Percentiles rank a stretch among this genome's conserved stretches.
These are phyloP conservation scores for Heliconius himera DNA, from an alignment of 1,140 invertebrate species.

Conservation along the genomic window DNA sequence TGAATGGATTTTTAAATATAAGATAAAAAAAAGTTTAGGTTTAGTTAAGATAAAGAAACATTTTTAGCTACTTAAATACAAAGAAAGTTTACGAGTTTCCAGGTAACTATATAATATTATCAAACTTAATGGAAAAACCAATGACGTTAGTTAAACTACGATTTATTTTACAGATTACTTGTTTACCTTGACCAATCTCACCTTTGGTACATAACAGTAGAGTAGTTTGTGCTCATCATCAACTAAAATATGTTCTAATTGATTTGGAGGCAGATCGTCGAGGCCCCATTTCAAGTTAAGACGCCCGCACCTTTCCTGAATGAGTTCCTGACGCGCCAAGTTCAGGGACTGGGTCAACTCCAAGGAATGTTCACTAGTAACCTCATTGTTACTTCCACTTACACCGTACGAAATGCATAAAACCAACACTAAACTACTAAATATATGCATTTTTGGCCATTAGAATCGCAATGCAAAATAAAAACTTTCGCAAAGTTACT, in stretches of 20 bases:
- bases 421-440: slow-evolving; percentile 56
- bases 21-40: no score
- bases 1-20: no score
- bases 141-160: slow-evolving; percentile 34
- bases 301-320: slow-evolving; percentile 85
- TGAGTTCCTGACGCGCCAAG: slow-evolving; percentile 85
- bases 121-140: slow-evolving; percentile 27
- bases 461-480: slow-evolving; percentile 55
- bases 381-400: slow-evolving; percentile 56
- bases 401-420: slow-evolving; percentile 58
- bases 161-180: slow-evolving; percentile 34
- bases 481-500: slow-evolving; percentile 60
- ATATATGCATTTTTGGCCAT: slow-evolving; percentile 66
- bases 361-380: slow-evolving; percentile 75
- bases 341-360: slow-evolving; percentile 84
- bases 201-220: slow-evolving; percentile 97
- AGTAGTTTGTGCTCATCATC: slow-evolving; percentile 91
- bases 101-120: background rate
- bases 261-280: slow-evolving; percentile 78
- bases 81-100: background rate
- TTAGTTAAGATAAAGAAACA: no score
- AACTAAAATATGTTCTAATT: slow-evolving; percentile 89
- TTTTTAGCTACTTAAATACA: background rate
- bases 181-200: slow-evolving; percentile 79
- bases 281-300: slow-evolving; percentile 66